Evolutionary conservation across 1,140 invertebrate species (phyloP).

Genomic region (Luehdorfia chinensis): DNA sequence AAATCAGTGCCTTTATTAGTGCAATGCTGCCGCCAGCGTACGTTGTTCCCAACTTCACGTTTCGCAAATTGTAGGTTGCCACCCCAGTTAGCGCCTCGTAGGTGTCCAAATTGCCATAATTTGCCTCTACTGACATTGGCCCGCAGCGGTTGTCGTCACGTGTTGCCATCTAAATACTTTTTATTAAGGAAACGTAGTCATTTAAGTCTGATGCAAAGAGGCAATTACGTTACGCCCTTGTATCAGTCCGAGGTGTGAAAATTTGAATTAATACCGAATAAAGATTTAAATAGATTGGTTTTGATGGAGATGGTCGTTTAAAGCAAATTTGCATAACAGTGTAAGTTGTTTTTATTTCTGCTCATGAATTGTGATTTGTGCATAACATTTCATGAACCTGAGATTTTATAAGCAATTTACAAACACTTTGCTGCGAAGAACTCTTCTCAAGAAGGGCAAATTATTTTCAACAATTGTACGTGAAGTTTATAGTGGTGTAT

Average conservation of each 20-base stretch:
- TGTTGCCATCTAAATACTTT: conserved; percentile 70
- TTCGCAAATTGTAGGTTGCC: conserved; percentile 64
- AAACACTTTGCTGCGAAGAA: no score
- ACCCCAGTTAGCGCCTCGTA: conserved; percentile 68
- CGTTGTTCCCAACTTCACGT: conserved; percentile 39
- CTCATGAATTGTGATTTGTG: no score
- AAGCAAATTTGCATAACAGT: conserved; percentile 7
- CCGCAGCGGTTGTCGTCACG: conserved; percentile 67
- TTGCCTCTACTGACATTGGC: conserved; percentile 49
- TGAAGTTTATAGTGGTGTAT: no score
- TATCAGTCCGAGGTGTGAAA: conserved; percentile 20
- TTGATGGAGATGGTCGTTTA: conserved; percentile 1
- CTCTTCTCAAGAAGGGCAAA: no score
- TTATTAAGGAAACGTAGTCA: conserved; percentile 50
- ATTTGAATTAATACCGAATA: conserved; percentile 8
- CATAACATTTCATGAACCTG: no score
- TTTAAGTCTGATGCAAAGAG: conserved; percentile 34
- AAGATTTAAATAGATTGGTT: conserved; percentile 12
- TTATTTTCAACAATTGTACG: no score
- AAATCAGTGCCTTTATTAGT: conserved; percentile 39
- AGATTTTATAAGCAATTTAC: no score
- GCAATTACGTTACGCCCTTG: conserved; percentile 32
- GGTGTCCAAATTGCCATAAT: conserved; percentile 73
- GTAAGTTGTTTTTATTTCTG: no score
- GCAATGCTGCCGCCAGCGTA: conserved; percentile 34